These are phyloP conservation scores for Bombyx mori DNA, from an alignment of 1,140 invertebrate genomes.

Conservation along the genomic window ASM3026992v2 NC_085112.1:6913501-6914000, in stretches of 20 bases:
- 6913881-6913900: slow-evolving; percentile 25
- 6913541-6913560: slow-evolving; percentile 45
- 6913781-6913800: slow-evolving; percentile 42
- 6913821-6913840: slow-evolving; percentile 65
- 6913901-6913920: slow-evolving; percentile 40
- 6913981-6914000: slow-evolving; percentile 56
- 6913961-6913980: slow-evolving; percentile 48
- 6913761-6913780: slow-evolving; percentile 50
- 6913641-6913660: slow-evolving; percentile 66
- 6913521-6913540: slow-evolving; percentile 52
- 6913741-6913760: slow-evolving; percentile 60
- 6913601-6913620: slow-evolving; percentile 47
- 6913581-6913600: slow-evolving; percentile 39
- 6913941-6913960: slow-evolving; percentile 58
- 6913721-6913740: slow-evolving; percentile 51
- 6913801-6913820: slow-evolving; percentile 69
- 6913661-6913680: slow-evolving; percentile 67
- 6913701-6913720: slow-evolving; percentile 52
- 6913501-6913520: slow-evolving; percentile 20
- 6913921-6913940: slow-evolving; percentile 59
- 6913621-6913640: slow-evolving; percentile 69
- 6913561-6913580: slow-evolving; percentile 53
- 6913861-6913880: slow-evolving; percentile 46
- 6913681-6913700: slow-evolving; percentile 61
- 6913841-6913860: slow-evolving; percentile 63